Conservation (phyloP, 2,113 vertebrate genomes). For the Gymnarchus niloticus region DNA sequence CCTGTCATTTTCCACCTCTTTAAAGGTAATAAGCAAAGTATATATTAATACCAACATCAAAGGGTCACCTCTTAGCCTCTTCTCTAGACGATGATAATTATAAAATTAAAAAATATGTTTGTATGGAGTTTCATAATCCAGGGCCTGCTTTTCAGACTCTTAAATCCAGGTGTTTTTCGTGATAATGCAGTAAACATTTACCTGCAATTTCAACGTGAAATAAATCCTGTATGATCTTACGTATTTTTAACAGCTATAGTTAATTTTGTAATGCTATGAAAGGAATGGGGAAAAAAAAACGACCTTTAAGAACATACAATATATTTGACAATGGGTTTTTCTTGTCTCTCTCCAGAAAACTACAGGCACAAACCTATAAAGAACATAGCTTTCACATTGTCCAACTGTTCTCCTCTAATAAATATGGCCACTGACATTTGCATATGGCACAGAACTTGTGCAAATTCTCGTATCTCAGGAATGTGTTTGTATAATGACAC, state of each 20-base stretch:
- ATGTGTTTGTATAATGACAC: not conserved
- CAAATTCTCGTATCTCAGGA: not conserved
- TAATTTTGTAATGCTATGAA: not conserved
- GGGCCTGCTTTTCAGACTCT: not conserved
- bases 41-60: constrained; percentile 17
- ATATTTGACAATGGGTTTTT: not conserved
- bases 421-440: not conserved
- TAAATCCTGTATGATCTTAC: not conserved
- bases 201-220: not conserved
- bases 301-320: not conserved
- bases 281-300: not conserved
- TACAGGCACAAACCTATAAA: not conserved
- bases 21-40: constrained; percentile 13
- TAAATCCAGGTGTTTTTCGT: constrained; percentile 10
- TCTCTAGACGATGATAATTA: not conserved
- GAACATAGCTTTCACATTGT: not conserved
- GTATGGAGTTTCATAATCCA: not conserved
- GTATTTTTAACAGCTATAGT: not conserved
- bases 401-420: not conserved
- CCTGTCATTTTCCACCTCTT: not conserved
- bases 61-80: not conserved
- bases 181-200: constrained; percentile 8
- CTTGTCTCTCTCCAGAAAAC: not conserved
- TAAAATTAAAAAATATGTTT: constrained; percentile 10
- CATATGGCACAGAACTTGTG: not conserved